A percentile compares a stretch with the other conserved stretches of the same genome.
Evolutionary conservation across 2,888 invertebrate genomes (phyloP).

Genomic region (Adelognathus sp.): DNA sequence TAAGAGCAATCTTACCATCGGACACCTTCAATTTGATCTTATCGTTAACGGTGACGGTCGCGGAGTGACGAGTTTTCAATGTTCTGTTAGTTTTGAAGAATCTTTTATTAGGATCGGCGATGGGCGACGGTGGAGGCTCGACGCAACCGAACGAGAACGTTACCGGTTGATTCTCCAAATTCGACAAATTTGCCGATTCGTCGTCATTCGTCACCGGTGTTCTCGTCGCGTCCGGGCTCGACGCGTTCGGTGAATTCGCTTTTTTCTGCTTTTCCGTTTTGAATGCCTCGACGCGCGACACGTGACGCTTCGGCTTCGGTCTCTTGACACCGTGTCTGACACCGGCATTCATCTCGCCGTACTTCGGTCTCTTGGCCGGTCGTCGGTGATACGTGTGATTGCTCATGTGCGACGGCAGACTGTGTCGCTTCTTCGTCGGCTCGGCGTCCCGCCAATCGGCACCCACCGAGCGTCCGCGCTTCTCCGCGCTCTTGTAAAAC

Average conservation of each 20-base stretch:
- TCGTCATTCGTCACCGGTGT: background rate
- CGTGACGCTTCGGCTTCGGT: constrained; percentile 82
- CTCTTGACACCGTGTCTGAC: constrained; percentile 86
- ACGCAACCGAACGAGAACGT: background rate
- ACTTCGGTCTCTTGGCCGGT: constrained; percentile 77
- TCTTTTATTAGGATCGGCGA: constrained; percentile 74
- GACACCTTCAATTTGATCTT: constrained; percentile 78
- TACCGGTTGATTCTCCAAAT: background rate
- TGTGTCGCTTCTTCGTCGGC: constrained; percentile 53
- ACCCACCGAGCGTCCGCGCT: constrained; percentile 43
- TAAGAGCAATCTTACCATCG: constrained; percentile 74
- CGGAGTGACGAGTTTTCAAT: constrained; percentile 65
- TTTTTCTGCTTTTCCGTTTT: constrained; percentile 44
- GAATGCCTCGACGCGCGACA: constrained; percentile 48
- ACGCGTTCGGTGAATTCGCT: background rate
- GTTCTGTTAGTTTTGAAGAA: constrained; percentile 81
- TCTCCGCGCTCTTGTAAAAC: constrained; percentile 70
- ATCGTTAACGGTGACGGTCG: constrained; percentile 77
- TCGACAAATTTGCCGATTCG: background rate
- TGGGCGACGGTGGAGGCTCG: constrained; percentile 40
- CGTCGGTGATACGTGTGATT: constrained; percentile 32
- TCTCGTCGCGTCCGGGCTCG: background rate
- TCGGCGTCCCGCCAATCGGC: constrained; percentile 36
- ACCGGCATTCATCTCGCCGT: constrained; percentile 86
- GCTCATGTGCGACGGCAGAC: constrained; percentile 39